Evolutionary conservation across 2,888 invertebrate genomes (phyloP), one percentile per base, ranked within the genome.

Genomic region (Coremacera marginata): DNA sequence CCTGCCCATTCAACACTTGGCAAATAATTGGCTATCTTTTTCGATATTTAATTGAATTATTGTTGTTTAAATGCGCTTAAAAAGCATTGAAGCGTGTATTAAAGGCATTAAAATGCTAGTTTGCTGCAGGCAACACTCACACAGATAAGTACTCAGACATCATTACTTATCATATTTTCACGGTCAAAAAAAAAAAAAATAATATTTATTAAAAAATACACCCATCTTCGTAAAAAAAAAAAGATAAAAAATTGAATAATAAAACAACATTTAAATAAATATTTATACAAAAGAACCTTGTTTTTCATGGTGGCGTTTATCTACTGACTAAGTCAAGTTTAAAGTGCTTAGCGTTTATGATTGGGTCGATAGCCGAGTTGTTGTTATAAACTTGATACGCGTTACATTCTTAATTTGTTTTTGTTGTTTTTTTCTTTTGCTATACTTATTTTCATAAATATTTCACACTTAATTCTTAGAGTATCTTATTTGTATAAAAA

Each of bases 11-110:
- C 44, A 4, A 44, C 7, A 8, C 63, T n/a, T 2, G 1, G 16
- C 16, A 27, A 34, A 16, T 68, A 49, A 25, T 68, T 51, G 51
- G 27, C 22, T 27, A 31, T 51, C n/a, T 57, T 57, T 34, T 71
- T 60, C 60, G 57, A 71, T 60, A 71, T 71, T 71, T 19, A 8
- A 60, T 25, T 70, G 70, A 60, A 60, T 57, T 57, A 71, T 55
- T 19, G 25, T 37, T n/a, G 34, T 57, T 57, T 60, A 22, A 71
- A 37, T 60, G 22, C 25, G 16, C 57, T 71, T 22, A n/a, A 22
- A 44, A 55, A 37, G 31, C 57, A 71, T 60, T 71, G 57, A 44
- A 44, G 60, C 60, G 44, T 37, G 37, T 44, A 71, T 19, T 44
- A 44, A 71, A 71, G 16, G 4, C 16, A 22, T 71, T 57, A 25